Percentiles rank a stretch among this genome's conserved stretches.
phyloP scores from a whole-genome alignment of 2,113 vertebrate genomes.

The Ursus arctos region DNA sequence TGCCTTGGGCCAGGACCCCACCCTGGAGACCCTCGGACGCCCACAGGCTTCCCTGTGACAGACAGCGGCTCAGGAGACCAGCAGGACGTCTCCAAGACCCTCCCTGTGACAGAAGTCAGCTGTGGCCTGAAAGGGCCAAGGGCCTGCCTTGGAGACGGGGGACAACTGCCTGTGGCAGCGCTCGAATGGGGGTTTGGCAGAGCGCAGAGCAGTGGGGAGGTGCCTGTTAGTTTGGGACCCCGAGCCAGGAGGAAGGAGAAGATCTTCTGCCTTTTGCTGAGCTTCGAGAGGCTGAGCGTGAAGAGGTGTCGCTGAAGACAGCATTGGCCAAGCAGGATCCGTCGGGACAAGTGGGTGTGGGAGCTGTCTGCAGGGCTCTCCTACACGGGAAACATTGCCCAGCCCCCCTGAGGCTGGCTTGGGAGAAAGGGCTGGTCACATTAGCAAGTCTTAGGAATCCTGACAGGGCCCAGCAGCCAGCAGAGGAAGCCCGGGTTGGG shows the following conservation, averaged over 20 bases:
- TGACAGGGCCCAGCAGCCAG: not conserved
- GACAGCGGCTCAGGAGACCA: not conserved
- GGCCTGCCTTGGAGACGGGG: not conserved
- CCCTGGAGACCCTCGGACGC: not conserved
- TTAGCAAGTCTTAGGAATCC: not conserved
- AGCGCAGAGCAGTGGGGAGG: not conserved
- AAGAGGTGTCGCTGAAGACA: not conserved
- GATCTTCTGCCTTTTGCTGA: not conserved
- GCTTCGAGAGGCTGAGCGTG: not conserved
- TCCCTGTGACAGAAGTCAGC: not conserved
- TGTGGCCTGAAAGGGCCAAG: not conserved
- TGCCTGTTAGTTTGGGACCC: not conserved
- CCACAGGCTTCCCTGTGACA: not conserved
- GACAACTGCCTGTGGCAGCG: not conserved
- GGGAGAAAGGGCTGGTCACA: not conserved
- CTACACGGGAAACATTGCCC: not conserved
- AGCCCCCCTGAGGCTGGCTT: not conserved
- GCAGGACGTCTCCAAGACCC: not conserved
- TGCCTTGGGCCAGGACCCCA: not conserved
- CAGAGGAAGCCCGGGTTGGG: not conserved
- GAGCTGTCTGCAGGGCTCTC: not conserved
- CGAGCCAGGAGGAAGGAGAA: slow-evolving; percentile 17
- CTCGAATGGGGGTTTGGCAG: not conserved
- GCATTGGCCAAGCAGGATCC: not conserved
- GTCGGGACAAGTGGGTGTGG: not conserved